These are phyloP conservation scores for Heterotilapia buettikoferi DNA, from an alignment of 2,113 vertebrate species.

Conservation along the genomic window DNA sequence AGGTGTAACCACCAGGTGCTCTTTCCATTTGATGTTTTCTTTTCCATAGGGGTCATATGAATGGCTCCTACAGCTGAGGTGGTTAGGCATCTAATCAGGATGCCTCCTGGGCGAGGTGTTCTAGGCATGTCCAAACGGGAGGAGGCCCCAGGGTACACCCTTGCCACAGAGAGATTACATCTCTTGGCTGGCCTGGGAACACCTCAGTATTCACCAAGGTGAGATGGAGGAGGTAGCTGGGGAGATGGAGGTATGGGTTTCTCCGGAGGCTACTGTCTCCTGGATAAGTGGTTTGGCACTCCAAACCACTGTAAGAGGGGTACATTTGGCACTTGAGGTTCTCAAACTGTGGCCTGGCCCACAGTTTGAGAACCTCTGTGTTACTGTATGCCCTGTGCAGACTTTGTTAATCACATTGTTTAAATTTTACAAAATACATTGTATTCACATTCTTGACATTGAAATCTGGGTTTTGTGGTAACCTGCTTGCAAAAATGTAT, in stretches of 20 bases:
- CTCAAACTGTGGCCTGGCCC: accelerated
- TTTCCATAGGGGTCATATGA: neutral
- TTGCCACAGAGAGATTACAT: neutral
- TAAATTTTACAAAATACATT: neutral
- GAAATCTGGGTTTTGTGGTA: neutral
- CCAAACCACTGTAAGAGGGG: neutral
- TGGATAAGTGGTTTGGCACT: neutral
- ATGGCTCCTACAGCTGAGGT: neutral
- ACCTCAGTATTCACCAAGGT: neutral
- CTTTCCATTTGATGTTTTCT: neutral
- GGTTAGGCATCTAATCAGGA: neutral
- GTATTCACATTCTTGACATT: accelerated
- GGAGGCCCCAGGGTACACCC: neutral
- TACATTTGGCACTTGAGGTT: neutral
- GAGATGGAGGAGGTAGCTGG: neutral
- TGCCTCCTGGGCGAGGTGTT: neutral
- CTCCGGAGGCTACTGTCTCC: neutral
- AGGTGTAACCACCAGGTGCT: neutral
- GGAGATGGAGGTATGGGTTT: neutral
- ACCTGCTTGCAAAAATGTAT: neutral
- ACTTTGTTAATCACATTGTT: neutral
- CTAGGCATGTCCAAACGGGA: neutral
- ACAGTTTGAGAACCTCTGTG: neutral
- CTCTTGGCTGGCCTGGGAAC: neutral
- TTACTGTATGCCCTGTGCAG: neutral